These are phyloP conservation scores for Ennomos erosarius DNA, from an alignment of 2,888 invertebrate genomes.

Conservation along the genomic window DNA sequence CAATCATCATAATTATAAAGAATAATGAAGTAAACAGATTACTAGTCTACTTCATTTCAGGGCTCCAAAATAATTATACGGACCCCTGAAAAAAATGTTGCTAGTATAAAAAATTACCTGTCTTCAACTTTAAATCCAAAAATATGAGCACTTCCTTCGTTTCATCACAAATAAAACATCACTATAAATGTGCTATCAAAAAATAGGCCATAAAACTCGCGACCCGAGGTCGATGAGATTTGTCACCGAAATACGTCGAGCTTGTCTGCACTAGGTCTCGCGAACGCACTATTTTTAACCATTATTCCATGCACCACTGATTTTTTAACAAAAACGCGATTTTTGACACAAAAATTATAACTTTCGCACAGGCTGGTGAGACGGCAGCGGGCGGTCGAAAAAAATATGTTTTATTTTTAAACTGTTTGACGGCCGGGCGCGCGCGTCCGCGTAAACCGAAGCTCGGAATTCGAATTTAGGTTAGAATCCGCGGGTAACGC, in stretches of 20 bases:
- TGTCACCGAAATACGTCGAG: constrained; percentile 68
- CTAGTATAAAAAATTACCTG: constrained; percentile 13
- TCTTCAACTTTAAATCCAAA: constrained; percentile 25
- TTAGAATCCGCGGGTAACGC: constrained; percentile 77
- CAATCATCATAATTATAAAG: neutral
- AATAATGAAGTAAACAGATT: no score
- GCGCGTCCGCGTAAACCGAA: constrained; percentile 70
- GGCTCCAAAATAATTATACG: neutral
- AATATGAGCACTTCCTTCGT: constrained; percentile 50
- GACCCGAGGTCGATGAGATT: constrained; percentile 51
- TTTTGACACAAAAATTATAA: constrained; percentile 38
- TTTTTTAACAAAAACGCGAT: constrained; percentile 32
- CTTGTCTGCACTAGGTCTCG: constrained; percentile 50
- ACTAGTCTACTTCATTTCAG: no score
- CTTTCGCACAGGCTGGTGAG: constrained; percentile 15
- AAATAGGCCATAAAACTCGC: constrained; percentile 40
- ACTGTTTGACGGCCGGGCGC: constrained; percentile 70
- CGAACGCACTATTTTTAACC: constrained; percentile 66
- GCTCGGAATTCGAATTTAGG: constrained; percentile 81
- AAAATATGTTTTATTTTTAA: constrained; percentile 72
- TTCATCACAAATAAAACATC: constrained; percentile 54
- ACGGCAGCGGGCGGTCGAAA: constrained; percentile 44
- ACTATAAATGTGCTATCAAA: constrained; percentile 42
- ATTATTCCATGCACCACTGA: constrained; percentile 48
- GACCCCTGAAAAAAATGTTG: constrained; percentile 4